Evolutionary conservation across 2,888 invertebrate genomes (phyloP), one percentile per base, ranked within the genome.

Genomic region (Panopea generosa): DNA sequence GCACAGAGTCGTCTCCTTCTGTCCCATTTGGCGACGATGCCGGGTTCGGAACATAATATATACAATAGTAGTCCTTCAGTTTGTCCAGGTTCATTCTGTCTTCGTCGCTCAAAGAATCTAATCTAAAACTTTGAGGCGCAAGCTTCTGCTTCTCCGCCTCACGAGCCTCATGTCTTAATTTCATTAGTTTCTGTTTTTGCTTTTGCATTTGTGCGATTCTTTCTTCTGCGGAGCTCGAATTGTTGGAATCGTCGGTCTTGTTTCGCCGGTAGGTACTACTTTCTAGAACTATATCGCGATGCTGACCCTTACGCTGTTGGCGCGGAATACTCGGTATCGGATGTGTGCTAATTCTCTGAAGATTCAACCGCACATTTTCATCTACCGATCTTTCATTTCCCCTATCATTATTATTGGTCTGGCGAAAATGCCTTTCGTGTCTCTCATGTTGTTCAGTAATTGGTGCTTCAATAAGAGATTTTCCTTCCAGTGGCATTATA

Each of bases 321-420:
- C 85, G 85, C 18, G 86, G 87, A 49, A 87, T 87, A 65, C 86
- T 86, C n/a, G 84, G 79, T 3, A 83, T 85, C 6, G 87, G 78
- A 49, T 71, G 59, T n/a, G 63, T 43, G 4, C 78, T 69, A 0
- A 87, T 62, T 18, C 87, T 65, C 57, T 85, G 86, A 0, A 88
- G 71, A 72, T 87, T 88, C 14, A 81, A 43, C 38, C 82, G 77
- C 7, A 86, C 78, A 49, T 75, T 86, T 45, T 87, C 87, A 18
- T 87, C 86, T 7, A 86, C 68, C n/a, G 78, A 69, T 47, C 70
- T 57, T n/a, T 66, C 65, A 29, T 67, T 27, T 43, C 38, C 47
- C 7, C 63, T 68, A n/a, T 79, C 71, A 6, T 60, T 33, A 22
- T 63, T 52, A n/a, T 74, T 50, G 33, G 33, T 7, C 33, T 33